A percentile compares a stretch with the other conserved stretches of the same genome.
Conservation (phyloP, 2,888 invertebrate species). For the Halictus ligatus region DNA sequence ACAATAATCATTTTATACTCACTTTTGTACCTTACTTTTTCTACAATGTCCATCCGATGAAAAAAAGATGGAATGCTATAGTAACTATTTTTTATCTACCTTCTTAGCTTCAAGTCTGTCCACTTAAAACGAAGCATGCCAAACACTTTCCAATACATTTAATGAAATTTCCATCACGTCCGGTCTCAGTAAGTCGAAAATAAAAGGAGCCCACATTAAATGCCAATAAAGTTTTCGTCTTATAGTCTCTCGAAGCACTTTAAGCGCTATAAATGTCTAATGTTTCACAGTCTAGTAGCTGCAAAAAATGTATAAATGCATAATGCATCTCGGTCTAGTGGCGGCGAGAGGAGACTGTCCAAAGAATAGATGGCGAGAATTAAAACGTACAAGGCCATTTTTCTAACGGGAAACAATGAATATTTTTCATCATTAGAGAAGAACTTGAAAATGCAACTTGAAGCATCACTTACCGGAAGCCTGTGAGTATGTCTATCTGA, state of each 20-base stretch:
- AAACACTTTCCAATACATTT: neutral
- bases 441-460: neutral
- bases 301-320: constrained; percentile 19
- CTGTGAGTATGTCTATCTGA: neutral
- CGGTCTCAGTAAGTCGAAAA: neutral
- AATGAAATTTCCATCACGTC: neutral
- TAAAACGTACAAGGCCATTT: neutral
- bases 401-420: neutral
- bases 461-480: neutral
- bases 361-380: neutral
- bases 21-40: neutral
- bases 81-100: neutral
- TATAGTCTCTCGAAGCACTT: neutral
- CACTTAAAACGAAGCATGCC: neutral
- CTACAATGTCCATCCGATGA: neutral
- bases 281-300: neutral
- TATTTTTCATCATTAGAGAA: neutral
- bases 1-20: neutral
- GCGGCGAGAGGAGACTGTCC: too few relatives aligned
- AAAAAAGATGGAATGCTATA: neutral
- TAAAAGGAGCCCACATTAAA: neutral
- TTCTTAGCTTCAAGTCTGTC: neutral
- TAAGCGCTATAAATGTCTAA: neutral
- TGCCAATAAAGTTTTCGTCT: neutral
- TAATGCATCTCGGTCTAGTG: neutral